Base-by-base conservation (phyloP, 2,113 vertebrate genomes). In the Synodontis membranacea region DNA sequence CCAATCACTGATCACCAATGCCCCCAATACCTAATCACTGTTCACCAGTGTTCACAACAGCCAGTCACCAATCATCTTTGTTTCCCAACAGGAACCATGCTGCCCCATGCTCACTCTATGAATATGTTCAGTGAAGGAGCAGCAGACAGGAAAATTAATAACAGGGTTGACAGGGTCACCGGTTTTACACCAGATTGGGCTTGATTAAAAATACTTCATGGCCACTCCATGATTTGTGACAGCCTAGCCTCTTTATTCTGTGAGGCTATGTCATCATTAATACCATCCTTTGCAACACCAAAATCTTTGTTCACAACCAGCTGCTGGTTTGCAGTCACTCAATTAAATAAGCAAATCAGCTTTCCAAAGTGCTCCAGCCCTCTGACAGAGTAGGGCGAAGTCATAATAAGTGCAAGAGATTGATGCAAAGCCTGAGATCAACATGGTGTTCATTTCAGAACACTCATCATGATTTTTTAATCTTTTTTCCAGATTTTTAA, bases 381-480 rank as follows among this genome's bases (percentile, higher is more conserved):
- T 78, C 46, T 21, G 75, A 50, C 0, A 17, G n/a, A 52, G 74
- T 15, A 44, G 12, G 72, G n/a, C 46, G 31, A 44, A 78, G 31
- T 56, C 19, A 80, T 79, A 54, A 54, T 80, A 19, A 54, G 76
- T 39, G 31, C 50, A 80, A n/a, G n/a, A n/a, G 76, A 80, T 34
- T 5, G 76, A 19, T 39, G 19, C 31, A 80, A 9, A 80, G 17
- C 52, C 76, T 37, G 31, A 56, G 17, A 80, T 56, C 50, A 50
- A 56, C 37, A 34, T 25, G 19, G 31, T 6, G 50, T 52, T 74
- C 11, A 74, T 25, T 28, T 74, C 42, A 74, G 37, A 48, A 76
- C 39, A 4, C 37, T 39, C 15, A 39, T 19, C 1, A 19, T 34
- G 50, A 54, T 54, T 54, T 80, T 80, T 56, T 3, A 56, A 39